Base-by-base conservation (phyloP, 2,113 vertebrate species). In the Peromyscus polionotus region DNA sequence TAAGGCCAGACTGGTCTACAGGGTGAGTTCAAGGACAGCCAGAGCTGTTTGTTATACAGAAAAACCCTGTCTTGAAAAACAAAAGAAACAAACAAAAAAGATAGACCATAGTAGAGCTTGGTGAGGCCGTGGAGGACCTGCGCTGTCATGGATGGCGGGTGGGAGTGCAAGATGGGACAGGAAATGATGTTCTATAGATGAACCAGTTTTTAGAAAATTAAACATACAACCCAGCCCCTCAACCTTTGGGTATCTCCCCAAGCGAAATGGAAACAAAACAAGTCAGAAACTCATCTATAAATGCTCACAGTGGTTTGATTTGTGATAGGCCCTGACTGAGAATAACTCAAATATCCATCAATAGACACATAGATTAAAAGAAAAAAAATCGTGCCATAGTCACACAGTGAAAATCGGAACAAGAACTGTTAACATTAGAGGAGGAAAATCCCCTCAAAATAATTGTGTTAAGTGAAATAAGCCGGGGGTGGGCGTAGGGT, bases 381-480 rank as follows among this genome's bases (percentile, higher is more conserved):
- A 76, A 24, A 7, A 75, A 24, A 96, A 54, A 80, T 42, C 24
- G 39, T n/a, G 39, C 48, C 61, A 39, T 33, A 77, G 14, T 4
- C 39, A 87, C 75, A 72, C 51, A 75, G 10, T 51, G 12, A 61
- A 90, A 92, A 42, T 90, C 31, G 45, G 48, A 90, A 76, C 91
- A 81, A 93, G 70, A 83, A 91, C 28, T 22, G 42, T 61, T 95
- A 91, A 36, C 59, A n/a, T 0, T 33, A 26, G 61, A 54, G 28
- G 28, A 9, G 31, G 7, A 7, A 54, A 90, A 33, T 57, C 3
- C n/a, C 17, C 54, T 61, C 83, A 86, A 67, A 81, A 89, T 80
- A 91, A 92, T 51, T 45, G 73, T n/a, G 26, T 31, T 86, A 51
- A 72, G 22, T 94, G 57, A 92, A 92, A 90, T 17, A 90, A 75